phyloP scores from a whole-genome alignment of 2,113 vertebrate genomes.

The Dipodomys stephensi region DNA sequence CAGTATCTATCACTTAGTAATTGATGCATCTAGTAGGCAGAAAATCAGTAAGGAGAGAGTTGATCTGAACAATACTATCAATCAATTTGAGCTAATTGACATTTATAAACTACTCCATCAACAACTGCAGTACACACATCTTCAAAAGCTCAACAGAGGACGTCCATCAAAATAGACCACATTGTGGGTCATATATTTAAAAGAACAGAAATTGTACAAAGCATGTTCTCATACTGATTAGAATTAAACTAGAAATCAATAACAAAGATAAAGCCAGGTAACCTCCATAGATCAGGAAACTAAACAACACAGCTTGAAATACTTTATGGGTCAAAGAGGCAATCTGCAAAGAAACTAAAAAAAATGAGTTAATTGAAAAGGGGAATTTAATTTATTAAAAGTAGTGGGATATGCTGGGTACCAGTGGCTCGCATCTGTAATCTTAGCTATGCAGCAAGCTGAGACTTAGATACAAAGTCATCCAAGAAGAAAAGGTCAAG shows the following conservation, averaged over 20 bases:
- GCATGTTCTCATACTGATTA: not conserved
- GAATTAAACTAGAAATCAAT: slow-evolving; percentile 42
- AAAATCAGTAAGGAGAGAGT: not conserved
- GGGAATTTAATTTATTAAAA: not conserved
- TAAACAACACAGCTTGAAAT: not conserved
- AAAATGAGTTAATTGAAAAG: not conserved
- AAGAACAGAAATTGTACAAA: not conserved
- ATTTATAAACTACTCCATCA: not conserved
- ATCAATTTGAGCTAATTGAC: slow-evolving; percentile 30
- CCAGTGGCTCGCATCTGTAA: too few relatives aligned
- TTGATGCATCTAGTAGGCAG: not conserved
- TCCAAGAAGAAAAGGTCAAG: too few relatives aligned
- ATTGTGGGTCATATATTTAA: not conserved
- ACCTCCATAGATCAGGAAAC: not conserved
- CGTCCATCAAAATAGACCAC: not conserved
- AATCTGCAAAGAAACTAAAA: not conserved
- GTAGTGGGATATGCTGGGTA: not conserved
- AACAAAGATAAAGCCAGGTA: not conserved
- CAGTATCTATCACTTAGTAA: not conserved
- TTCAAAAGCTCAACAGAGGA: slow-evolving; percentile 3
- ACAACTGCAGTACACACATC: slow-evolving; percentile 3
- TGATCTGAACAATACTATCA: not conserved
- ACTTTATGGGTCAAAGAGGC: not conserved
- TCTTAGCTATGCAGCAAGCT: too few relatives aligned
- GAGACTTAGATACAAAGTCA: too few relatives aligned